A percentile compares a stretch with the other conserved stretches of the same genome.
Conservation (phyloP, 2,888 invertebrate species). For the Ypsolopha sequella region DNA sequence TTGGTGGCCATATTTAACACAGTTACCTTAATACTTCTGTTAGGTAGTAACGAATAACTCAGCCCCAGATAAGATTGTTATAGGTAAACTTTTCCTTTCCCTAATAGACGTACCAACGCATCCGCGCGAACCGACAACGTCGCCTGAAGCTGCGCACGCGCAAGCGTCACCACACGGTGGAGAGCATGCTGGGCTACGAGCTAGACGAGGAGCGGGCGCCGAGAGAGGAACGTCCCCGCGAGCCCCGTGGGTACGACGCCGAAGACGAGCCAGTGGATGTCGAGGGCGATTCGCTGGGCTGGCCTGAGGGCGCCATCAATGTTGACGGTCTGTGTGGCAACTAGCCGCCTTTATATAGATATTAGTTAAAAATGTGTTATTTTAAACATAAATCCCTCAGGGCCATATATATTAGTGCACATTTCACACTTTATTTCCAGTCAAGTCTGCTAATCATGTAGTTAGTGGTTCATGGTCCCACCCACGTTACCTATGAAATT, state of each 20-base stretch:
- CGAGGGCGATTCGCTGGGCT: slow-evolving; percentile 62
- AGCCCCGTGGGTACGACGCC: slow-evolving; percentile 46
- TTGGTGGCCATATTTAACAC: no score
- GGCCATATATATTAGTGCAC: no score
- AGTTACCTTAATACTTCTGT: no score
- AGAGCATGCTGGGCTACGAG: slow-evolving; percentile 66
- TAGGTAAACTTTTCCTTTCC: neutral
- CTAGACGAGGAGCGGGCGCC: slow-evolving; percentile 38
- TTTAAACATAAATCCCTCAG: no score
- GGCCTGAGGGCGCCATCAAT: slow-evolving; percentile 57
- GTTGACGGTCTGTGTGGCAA: slow-evolving; percentile 35
- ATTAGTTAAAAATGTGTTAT: no score
- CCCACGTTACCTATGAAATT: no score
- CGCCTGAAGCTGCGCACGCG: slow-evolving; percentile 61
- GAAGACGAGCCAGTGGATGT: slow-evolving; percentile 66
- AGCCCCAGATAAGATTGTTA: no score
- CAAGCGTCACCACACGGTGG: slow-evolving; percentile 67
- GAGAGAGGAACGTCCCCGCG: slow-evolving; percentile 55
- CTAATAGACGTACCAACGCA: slow-evolving; percentile 60
- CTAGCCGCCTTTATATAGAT: no score
- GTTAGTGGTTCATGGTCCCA: no score
- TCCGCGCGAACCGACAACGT: slow-evolving; percentile 63
- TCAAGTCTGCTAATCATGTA: no score
- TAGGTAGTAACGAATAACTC: no score
- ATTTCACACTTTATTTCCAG: no score